A percentile compares a stretch with the other conserved stretches of the same genome.
Conservation (phyloP, 2,113 vertebrate species). For the Rhinoderma darwinii region DNA sequence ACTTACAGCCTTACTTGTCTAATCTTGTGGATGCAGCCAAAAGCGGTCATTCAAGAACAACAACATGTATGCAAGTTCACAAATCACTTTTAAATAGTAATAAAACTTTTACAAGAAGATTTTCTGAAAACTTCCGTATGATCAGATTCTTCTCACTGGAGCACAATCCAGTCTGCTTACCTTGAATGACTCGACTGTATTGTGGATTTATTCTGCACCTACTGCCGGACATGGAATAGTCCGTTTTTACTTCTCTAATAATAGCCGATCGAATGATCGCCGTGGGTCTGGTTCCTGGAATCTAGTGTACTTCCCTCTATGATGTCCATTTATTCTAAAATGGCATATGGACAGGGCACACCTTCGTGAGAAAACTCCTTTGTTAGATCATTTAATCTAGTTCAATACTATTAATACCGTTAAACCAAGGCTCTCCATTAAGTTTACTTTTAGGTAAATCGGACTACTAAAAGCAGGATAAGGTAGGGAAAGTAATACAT, state of each 20-base stretch:
- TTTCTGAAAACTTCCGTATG: background rate
- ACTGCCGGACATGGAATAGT: background rate
- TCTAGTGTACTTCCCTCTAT: background rate
- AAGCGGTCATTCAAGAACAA: background rate
- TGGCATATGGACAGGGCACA: too few species aligned
- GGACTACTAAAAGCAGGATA: too few species aligned
- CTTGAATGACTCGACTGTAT: constrained; percentile 1
- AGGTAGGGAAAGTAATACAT: too few species aligned
- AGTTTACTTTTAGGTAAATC: too few species aligned
- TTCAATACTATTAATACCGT: too few species aligned
- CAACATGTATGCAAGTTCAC: background rate
- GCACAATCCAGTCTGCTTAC: background rate
- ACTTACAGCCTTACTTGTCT: background rate
- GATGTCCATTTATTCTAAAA: too few species aligned
- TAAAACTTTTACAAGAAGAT: background rate
- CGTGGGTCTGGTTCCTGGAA: background rate
- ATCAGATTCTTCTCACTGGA: background rate
- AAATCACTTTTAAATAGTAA: background rate
- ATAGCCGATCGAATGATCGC: background rate
- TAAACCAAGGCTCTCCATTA: too few species aligned
- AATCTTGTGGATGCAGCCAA: background rate
- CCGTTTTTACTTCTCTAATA: background rate
- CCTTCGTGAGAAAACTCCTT: too few species aligned
- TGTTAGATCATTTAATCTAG: too few species aligned
- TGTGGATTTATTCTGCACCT: background rate